Evolutionary conservation across 2,888 invertebrate species (phyloP).

Genomic region (Agapetus fuscipes): DNA sequence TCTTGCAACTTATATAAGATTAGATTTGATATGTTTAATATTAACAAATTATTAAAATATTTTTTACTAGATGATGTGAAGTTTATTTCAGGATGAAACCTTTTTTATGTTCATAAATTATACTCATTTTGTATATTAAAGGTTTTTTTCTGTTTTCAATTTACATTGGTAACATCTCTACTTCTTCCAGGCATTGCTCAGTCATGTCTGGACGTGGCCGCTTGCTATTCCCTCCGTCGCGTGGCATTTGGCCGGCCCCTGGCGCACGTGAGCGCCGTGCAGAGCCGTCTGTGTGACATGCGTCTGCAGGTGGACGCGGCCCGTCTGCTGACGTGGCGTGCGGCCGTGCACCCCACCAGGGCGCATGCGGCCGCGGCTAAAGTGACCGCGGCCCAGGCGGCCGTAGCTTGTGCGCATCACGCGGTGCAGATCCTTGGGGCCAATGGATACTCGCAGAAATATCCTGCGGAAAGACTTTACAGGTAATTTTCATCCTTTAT

Average conservation of each 20-base stretch:
- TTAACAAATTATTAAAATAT: not conserved
- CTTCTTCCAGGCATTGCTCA: conserved; percentile 58
- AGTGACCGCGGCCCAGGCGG: conserved; percentile 59
- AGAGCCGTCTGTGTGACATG: conserved; percentile 63
- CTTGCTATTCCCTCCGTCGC: conserved; percentile 55
- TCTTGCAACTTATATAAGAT: too few relatives aligned
- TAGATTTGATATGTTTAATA: too few relatives aligned
- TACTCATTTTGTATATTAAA: too few relatives aligned
- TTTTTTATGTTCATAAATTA: too few relatives aligned
- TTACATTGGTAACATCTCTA: too few relatives aligned
- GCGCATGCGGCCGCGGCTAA: conserved; percentile 69
- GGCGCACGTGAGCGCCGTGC: conserved; percentile 54
- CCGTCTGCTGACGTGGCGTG: conserved; percentile 59
- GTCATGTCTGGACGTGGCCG: conserved; percentile 64
- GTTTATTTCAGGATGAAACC: too few relatives aligned
- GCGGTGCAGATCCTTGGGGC: conserved; percentile 69
- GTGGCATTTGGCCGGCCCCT: conserved; percentile 59
- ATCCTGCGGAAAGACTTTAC: conserved; percentile 66
- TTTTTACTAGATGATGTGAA: too few relatives aligned
- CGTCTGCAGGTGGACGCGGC: conserved; percentile 55
- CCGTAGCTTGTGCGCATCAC: conserved; percentile 58
- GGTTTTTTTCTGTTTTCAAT: too few relatives aligned
- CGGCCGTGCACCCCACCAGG: conserved; percentile 49
- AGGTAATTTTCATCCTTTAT: too few relatives aligned
- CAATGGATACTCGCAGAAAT: conserved; percentile 57